Evolutionary conservation across 2,888 invertebrate genomes (phyloP).

Genomic region (Drosophila antonietae): DNA sequence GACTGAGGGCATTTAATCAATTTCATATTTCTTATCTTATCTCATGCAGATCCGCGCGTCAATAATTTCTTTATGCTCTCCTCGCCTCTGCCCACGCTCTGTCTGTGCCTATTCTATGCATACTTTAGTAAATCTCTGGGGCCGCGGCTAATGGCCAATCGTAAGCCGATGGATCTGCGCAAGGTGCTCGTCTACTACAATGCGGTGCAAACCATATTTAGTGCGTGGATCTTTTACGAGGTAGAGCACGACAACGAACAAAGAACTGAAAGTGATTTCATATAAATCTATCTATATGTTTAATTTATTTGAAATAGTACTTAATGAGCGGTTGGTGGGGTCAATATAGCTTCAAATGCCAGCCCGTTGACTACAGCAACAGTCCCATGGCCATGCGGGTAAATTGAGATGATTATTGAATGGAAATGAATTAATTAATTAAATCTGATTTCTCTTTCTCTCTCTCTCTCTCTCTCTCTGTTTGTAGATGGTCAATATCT

Average conservation of each 20-base stretch:
- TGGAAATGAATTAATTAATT: slow-evolving; percentile 9
- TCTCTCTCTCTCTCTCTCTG: background rate
- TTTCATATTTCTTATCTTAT: background rate
- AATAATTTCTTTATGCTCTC: slow-evolving; percentile 95
- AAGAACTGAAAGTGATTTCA: background rate
- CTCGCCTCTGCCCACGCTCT: slow-evolving; percentile 93
- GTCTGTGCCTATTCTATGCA: slow-evolving; percentile 93
- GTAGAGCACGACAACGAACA: slow-evolving; percentile 85
- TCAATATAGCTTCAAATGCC: slow-evolving; percentile 92
- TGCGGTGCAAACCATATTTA: slow-evolving; percentile 94
- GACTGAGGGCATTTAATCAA: background rate
- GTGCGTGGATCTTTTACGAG: slow-evolving; percentile 96
- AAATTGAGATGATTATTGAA: slow-evolving; percentile 73
- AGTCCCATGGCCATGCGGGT: slow-evolving; percentile 90
- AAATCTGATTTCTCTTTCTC: background rate
- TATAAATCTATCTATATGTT: background rate
- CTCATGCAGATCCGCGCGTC: slow-evolving; percentile 92
- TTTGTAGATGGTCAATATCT: slow-evolving; percentile 93
- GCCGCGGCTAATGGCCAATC: slow-evolving; percentile 94
- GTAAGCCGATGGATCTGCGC: slow-evolving; percentile 94
- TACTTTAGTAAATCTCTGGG: slow-evolving; percentile 93
- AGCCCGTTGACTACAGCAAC: slow-evolving; percentile 94
- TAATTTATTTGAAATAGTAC: slow-evolving; percentile 84
- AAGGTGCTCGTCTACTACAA: slow-evolving; percentile 93
- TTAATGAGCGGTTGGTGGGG: slow-evolving; percentile 91